A percentile compares a stretch with the other conserved stretches of the same genome.
phyloP scores from a whole-genome alignment of 2,797 vertebrate species.

The Cynodonichthys magdalenae region DNA sequence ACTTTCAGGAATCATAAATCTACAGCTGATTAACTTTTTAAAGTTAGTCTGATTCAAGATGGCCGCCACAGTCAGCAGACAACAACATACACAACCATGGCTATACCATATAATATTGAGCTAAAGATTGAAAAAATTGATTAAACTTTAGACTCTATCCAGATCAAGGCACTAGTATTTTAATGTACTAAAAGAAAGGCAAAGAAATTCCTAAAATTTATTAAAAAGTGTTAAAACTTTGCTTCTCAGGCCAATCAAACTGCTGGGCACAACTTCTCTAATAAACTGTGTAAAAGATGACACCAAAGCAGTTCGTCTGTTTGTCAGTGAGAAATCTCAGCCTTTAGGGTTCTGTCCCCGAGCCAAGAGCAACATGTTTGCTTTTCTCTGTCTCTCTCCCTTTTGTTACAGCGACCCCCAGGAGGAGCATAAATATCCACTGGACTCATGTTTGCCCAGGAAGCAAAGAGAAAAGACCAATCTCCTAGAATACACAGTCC shows the following conservation, averaged over 20 bases:
- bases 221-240: neutral
- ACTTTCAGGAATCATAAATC: too few relatives aligned
- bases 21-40: too few relatives aligned
- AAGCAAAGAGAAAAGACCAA: conserved; percentile 72
- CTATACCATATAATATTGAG: too few relatives aligned
- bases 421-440: conserved; percentile 81
- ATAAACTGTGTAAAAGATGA: neutral
- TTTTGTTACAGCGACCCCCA: conserved; percentile 81
- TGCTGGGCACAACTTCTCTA: neutral
- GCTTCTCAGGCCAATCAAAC: neutral
- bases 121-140: too few relatives aligned
- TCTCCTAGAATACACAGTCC: conserved; percentile 83
- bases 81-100: too few relatives aligned
- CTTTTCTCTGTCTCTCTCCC: conserved; percentile 73
- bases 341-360: conserved; percentile 43
- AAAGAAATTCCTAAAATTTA: too few relatives aligned
- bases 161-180: too few relatives aligned
- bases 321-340: conserved; percentile 55
- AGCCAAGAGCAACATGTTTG: conserved; percentile 84
- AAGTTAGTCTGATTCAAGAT: too few relatives aligned
- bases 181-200: too few relatives aligned
- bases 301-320: conserved; percentile 10
- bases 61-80: too few relatives aligned
- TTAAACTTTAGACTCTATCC: too few relatives aligned
- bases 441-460: conserved; percentile 79